Conservation (phyloP, 2,888 invertebrate genomes). For the Xanthorhoe spadicearia region DNA sequence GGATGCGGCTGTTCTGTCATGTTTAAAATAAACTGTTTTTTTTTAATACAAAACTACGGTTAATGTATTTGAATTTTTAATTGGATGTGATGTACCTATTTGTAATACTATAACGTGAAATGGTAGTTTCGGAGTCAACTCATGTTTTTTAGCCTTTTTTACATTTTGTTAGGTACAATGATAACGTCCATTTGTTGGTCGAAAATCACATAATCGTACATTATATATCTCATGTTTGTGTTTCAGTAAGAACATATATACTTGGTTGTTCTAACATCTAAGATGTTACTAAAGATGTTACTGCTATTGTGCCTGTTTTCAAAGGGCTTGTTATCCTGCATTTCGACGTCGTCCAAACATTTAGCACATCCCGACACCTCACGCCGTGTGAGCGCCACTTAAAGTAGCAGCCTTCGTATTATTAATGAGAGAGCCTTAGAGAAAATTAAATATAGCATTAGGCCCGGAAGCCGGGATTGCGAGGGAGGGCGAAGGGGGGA, state of each 20-base stretch:
- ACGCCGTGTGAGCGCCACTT: slow-evolving; percentile 82
- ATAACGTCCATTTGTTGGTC: too few relatives aligned
- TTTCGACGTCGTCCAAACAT: slow-evolving; percentile 46
- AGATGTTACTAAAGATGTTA: background rate
- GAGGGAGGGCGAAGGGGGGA: slow-evolving; percentile 54
- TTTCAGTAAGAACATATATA: background rate
- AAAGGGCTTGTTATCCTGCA: background rate
- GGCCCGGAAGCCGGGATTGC: slow-evolving; percentile 80
- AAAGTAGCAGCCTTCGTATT: slow-evolving; percentile 83
- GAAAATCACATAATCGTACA: too few relatives aligned
- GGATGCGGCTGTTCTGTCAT: slow-evolving; percentile 50
- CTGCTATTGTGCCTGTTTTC: background rate
- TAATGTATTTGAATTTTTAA: too few relatives aligned
- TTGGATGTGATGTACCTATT: too few relatives aligned
- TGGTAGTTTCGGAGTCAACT: too few relatives aligned
- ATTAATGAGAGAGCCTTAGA: slow-evolving; percentile 85
- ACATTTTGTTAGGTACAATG: too few relatives aligned
- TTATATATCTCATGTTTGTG: too few relatives aligned
- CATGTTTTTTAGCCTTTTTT: too few relatives aligned
- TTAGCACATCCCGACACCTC: slow-evolving; percentile 64
- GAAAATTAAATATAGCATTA: slow-evolving; percentile 86
- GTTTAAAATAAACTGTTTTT: background rate
- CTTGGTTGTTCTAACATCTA: too few relatives aligned
- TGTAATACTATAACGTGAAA: too few relatives aligned
- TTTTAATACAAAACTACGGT: too few relatives aligned